Percentiles rank a stretch among this genome's conserved stretches.
phyloP scores from a whole-genome alignment of 1,140 invertebrate genomes.

The Coboldia fuscipes region DNA sequence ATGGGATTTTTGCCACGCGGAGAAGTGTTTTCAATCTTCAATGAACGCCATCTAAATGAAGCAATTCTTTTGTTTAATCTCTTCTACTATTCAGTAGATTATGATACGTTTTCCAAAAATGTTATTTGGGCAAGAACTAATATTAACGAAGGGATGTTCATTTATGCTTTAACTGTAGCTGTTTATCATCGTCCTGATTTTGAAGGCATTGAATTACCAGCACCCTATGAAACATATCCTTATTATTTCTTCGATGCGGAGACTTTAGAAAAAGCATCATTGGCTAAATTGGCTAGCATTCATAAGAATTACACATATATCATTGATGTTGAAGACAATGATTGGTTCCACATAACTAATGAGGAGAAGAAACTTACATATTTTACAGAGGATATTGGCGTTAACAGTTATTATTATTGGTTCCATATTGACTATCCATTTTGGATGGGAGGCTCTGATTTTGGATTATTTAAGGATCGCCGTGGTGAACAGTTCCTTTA shows the following conservation, averaged over 20 bases:
- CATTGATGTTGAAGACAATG: constrained; percentile 24
- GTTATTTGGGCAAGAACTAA: constrained; percentile 32
- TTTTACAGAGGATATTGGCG: constrained; percentile 47
- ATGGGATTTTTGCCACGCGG: constrained; percentile 28
- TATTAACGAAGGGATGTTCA: constrained; percentile 36
- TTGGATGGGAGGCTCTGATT: constrained; percentile 29
- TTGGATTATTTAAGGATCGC: constrained; percentile 24
- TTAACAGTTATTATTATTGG: constrained; percentile 48
- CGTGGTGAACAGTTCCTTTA: constrained; percentile 41
- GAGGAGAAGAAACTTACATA: constrained; percentile 35
- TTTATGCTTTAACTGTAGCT: constrained; percentile 31
- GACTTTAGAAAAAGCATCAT: constrained; percentile 31
- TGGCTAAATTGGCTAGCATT: constrained; percentile 20
- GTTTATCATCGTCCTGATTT: constrained; percentile 32
- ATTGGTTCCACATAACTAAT: constrained; percentile 26
- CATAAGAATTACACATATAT: constrained; percentile 17
- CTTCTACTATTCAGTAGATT: constrained; percentile 44
- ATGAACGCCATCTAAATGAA: constrained; percentile 36
- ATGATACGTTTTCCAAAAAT: constrained; percentile 35
- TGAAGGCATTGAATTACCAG: constrained; percentile 30
- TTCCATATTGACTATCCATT: constrained; percentile 35
- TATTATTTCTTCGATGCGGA: constrained; percentile 31
- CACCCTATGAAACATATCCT: constrained; percentile 38
- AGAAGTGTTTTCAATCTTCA: constrained; percentile 35
- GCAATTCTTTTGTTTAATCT: constrained; percentile 38